These are phyloP conservation scores for Rhinichthys klamathensis DNA, from an alignment of 2,113 vertebrate species.

Conservation along the genomic window DNA sequence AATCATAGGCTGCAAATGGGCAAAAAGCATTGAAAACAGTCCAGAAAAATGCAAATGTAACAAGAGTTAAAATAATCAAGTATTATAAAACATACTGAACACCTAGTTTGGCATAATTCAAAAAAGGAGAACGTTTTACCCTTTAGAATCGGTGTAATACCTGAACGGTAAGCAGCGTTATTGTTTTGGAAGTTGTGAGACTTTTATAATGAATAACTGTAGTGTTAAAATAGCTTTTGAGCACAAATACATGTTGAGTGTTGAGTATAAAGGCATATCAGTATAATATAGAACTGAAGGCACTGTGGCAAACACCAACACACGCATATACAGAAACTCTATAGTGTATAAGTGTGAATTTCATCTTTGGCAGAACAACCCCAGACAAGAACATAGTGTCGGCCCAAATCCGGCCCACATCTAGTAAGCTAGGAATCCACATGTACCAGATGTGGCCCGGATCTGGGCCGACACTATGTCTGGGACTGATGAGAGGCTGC, in stretches of 20 bases:
- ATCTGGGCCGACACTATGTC: no score
- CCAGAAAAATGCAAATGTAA: background rate
- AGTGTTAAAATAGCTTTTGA: background rate
- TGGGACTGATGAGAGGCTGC: no score
- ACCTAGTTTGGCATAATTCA: background rate
- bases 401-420: no score
- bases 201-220: background rate
- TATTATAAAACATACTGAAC: background rate
- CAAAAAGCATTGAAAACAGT: background rate
- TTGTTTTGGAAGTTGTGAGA: background rate
- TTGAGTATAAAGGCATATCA: constrained; percentile 10
- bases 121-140: background rate
- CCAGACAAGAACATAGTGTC: no score
- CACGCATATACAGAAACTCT: constrained; percentile 8
- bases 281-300: constrained; percentile 10
- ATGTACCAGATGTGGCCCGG: no score
- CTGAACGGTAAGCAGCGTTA: background rate
- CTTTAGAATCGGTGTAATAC: background rate
- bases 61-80: constrained; percentile 6
- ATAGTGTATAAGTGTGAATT: background rate
- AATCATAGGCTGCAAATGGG: constrained; percentile 1
- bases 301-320: constrained; percentile 9
- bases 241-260: background rate
- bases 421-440: no score
- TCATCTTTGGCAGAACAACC: constrained; percentile 34